A percentile compares a stretch with the other conserved stretches of the same genome.
These are phyloP conservation scores for Ascaphus truei DNA, from an alignment of 2,113 vertebrate genomes.

Conservation along the genomic window DNA sequence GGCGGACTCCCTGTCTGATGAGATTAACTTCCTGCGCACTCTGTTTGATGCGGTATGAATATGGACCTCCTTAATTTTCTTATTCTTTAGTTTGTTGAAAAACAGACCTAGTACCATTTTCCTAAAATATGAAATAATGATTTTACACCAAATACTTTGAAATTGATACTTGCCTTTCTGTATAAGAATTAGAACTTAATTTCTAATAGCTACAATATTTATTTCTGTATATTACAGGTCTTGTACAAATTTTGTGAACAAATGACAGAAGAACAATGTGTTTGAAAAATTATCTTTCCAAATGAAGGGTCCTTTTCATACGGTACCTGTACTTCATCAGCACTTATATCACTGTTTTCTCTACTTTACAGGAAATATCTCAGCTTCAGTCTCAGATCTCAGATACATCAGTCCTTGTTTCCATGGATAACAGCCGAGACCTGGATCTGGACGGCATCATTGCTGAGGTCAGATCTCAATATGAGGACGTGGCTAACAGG, in stretches of 20 bases:
- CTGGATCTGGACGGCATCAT: slow-evolving; percentile 89
- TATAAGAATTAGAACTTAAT: too few species aligned
- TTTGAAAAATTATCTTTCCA: too few species aligned
- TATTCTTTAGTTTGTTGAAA: too few species aligned
- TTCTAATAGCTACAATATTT: too few species aligned
- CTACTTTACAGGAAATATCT: slow-evolving; percentile 76
- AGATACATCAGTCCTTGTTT: slow-evolving; percentile 82
- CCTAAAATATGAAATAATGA: not conserved
- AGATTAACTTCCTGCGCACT: slow-evolving; percentile 76
- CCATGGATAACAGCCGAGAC: slow-evolving; percentile 89
- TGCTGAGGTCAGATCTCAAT: slow-evolving; percentile 82
- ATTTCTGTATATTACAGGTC: too few species aligned
- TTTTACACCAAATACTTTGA: too few species aligned
- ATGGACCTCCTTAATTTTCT: not conserved
- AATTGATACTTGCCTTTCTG: not conserved
- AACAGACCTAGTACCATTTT: too few species aligned
- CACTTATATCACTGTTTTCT: not conserved
- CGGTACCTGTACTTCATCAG: too few species aligned
- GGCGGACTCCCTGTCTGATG: slow-evolving; percentile 66
- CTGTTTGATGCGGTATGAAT: slow-evolving; percentile 74
- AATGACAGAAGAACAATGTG: too few species aligned
- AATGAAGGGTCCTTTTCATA: too few species aligned
- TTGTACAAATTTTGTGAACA: too few species aligned
- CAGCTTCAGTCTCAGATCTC: slow-evolving; percentile 85
- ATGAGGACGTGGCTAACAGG: slow-evolving; percentile 81